Conservation (phyloP, 2,113 vertebrate genomes). For the Tetrax tetrax region DNA sequence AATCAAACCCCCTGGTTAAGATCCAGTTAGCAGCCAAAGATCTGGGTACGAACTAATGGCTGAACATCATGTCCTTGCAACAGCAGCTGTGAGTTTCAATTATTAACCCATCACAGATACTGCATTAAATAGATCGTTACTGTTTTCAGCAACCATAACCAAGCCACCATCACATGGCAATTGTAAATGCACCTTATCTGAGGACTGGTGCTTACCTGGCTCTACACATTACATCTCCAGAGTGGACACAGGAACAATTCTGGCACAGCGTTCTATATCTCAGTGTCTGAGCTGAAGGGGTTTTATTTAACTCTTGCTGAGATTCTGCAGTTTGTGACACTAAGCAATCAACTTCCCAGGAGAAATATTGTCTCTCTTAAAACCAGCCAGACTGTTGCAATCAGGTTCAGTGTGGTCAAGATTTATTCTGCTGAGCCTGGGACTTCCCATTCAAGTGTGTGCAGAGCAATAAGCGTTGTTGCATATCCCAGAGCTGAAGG, state of each 20-base stretch:
- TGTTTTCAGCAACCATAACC: not conserved
- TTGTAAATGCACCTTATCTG: not conserved
- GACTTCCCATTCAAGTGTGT: not conserved
- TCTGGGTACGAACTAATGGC: not conserved
- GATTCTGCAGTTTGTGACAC: not conserved
- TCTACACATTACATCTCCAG: not conserved
- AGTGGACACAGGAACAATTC: not conserved
- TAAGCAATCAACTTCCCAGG: not conserved
- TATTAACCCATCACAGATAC: not conserved
- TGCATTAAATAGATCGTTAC: not conserved
- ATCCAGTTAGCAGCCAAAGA: not conserved
- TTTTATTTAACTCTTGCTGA: not conserved
- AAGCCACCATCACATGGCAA: not conserved
- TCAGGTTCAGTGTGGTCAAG: not conserved
- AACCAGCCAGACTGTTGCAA: accelerated
- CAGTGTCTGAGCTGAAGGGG: not conserved
- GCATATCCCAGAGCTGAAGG: not conserved
- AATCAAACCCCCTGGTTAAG: not conserved
- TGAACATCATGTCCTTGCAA: not conserved
- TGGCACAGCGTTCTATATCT: not conserved
- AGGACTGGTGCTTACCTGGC: not conserved
- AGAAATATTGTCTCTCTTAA: not conserved
- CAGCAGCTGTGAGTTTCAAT: not conserved
- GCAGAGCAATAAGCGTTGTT: accelerated
- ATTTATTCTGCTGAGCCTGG: not conserved